Evolutionary conservation across 2,797 vertebrate species (phyloP), one percentile per base, ranked within the genome.

Genomic region (Microchirus variegatus): DNA sequence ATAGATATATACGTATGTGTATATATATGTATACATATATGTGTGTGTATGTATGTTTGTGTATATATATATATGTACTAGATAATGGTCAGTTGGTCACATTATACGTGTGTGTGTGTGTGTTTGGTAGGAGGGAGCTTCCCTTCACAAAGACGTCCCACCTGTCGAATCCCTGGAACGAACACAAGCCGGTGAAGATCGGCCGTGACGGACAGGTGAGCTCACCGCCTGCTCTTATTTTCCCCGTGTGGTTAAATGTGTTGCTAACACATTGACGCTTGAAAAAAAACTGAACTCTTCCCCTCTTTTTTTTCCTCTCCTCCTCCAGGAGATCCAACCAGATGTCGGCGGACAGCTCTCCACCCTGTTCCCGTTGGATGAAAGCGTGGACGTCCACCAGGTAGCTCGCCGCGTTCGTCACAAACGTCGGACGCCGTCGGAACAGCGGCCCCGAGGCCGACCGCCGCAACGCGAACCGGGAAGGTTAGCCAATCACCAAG

Each of bases 181-280:
- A 99, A 85, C 94, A 97, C 90, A 99, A 99, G 53, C 98, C 97
- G 0, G 97, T 99, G 54, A 99, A 99, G 79, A 99, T 99, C 35
- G 98, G 98, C 82, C 96, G 98, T 0, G 98, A 99, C 64, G 98
- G 98, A 91, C 98, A 99, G 96, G 97, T 99, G 0, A 12, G 67
- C 41, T 5, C 15, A 2, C 5, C 0, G 3, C 2, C 18, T 17
- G 0, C 1, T 13, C 16, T 15, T 17, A 7, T 31, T 31, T 31
- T 31, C 1, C 1, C 22, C 3, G 22, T 22, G 5, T 22, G 22
- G 22, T 22, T 1, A 22, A 1, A 22, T 22, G 22, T 22, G 22
- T 3, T 5, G 22, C 22, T 22, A 5, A 22, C 22, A 5, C 22
- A 22, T n/a, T n/a, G n/a, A n/a, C n/a, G n/a, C n/a, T n/a, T n/a